Evolutionary conservation across 35 echinoderm and acorn worm species (phyloP).

Genomic region (Chiridota heheva): DNA sequence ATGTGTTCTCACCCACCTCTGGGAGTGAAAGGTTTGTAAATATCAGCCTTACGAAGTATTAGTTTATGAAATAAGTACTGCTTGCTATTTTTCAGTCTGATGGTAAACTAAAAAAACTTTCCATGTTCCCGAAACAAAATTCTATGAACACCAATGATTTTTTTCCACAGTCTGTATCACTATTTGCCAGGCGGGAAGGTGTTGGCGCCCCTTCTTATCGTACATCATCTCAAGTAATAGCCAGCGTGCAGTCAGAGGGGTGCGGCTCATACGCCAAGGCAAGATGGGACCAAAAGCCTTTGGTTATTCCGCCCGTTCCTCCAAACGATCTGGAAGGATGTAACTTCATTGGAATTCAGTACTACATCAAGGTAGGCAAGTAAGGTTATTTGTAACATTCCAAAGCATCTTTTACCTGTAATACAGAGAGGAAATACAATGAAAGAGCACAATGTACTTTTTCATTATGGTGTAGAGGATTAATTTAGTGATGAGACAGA

Average conservation of each 20-base stretch:
- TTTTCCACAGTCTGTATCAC: slow-evolving; percentile 74
- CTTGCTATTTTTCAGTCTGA: too few relatives aligned
- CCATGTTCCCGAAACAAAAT: too few relatives aligned
- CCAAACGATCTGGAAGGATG: slow-evolving; percentile 73
- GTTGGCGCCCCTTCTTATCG: slow-evolving; percentile 72
- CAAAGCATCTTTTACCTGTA: background rate
- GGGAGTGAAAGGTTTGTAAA: too few relatives aligned
- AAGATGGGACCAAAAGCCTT: slow-evolving; percentile 75
- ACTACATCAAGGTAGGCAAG: slow-evolving; percentile 88
- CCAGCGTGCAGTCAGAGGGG: slow-evolving; percentile 61
- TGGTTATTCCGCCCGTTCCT: slow-evolving; percentile 82
- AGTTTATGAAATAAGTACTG: too few relatives aligned
- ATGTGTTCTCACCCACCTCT: too few relatives aligned
- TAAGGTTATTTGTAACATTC: background rate
- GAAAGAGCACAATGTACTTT: background rate
- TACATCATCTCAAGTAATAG: slow-evolving; percentile 86
- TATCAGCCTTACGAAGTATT: too few relatives aligned
- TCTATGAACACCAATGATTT: too few relatives aligned
- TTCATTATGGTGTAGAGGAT: background rate
- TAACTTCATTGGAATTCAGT: slow-evolving; percentile 88
- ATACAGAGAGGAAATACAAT: background rate
- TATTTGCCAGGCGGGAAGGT: slow-evolving; percentile 79
- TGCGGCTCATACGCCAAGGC: slow-evolving; percentile 64
- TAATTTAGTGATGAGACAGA: background rate
- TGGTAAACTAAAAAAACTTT: too few relatives aligned